Base-by-base conservation (phyloP, 2,888 invertebrate species). In the Polymixis lichenea region DNA sequence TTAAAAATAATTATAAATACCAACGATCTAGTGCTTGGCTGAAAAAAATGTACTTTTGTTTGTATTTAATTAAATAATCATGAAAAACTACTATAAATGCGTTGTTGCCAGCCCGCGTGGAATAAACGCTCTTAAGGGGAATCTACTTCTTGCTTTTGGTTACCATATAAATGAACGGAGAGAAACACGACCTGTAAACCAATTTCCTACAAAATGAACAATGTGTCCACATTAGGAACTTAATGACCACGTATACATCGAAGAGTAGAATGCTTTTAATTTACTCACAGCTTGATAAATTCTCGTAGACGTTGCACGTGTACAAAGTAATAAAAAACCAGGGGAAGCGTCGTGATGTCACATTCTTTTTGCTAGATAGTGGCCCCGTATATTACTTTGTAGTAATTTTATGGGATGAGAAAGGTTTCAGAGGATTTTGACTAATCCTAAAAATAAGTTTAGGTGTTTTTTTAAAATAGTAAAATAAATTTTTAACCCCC, bases 201-300 rank as follows among this genome's bases (percentile, higher is more conserved):
- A 78, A 81, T 78, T 67, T 43, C 75, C 78, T 32, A 56, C 66
- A 43, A 67, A 81, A 75, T 81, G 43, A 78, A 67, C 66, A 62
- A 78, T 75, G 62, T 78, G 81, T 78, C 68, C 60, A 76, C 77
- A 68, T 79, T 82, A 64, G 38, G 53, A 65, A 60, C 62, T 64
- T 79, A 79, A 82, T 64, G 76, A 68, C 82, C 76, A 75, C 75
- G 66, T 75, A 43, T 55, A 65, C 74, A 60, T 53, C 15, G 74
- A 53, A 58, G 55, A 75, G 17, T 22, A 11, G 68, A 71, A 76
- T 15, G 78, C 58, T 77, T 83, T 80, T 72, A 80, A 80, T 80
- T 78, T 72, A 72, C 78, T 83, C 64, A 9, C 64, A 61, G 69
- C 56, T 65, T 69, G 72, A 84, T 75, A 75, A 65, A 84, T 71